Evolutionary conservation across 1,140 invertebrate genomes (phyloP), one percentile per base, ranked within the genome.

Genomic region (Hormaphis cornu): DNA sequence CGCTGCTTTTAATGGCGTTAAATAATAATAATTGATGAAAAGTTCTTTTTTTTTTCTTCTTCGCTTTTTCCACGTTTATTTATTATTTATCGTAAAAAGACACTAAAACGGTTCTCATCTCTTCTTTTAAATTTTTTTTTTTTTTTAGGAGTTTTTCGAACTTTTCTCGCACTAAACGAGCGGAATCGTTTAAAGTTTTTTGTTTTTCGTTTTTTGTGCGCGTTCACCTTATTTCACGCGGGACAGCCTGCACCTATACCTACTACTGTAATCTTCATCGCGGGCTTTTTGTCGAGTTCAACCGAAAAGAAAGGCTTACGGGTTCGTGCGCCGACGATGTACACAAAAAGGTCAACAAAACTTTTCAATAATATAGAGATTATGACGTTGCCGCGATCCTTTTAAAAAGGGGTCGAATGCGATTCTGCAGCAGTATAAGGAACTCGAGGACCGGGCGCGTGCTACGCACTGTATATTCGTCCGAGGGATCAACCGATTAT

Each of bases 341-440:
- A n/a, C n/a, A 58, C 18, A 66, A 66, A 66, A 66, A 66, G 61
- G 61, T 66, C 61, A 66, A 66, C 61, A 66, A 66, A 66, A 66
- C 61, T 66, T 66, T 66, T 66, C 28, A 66, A 66, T 66, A 66
- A 48, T n/a, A n/a, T 48, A 48, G 61, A 66, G 61, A 66, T 66
- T 66, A 66, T 48, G 44, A 48, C 33, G 18, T 46, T 22, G 16
- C 50, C 46, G 42, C 44, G 28, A 66, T 66, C 61, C 61, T 66
- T 66, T 66, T 66, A 66, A 66, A 66, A 66, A 35, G 40, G 42
- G 44, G n/a, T 48, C n/a, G 42, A 22, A 66, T 44, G n/a, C n/a
- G 35, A 37, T 58, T 24, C 54, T 58, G n/a, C n/a, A n/a, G n/a
- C n/a, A n/a, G n/a, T n/a, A n/a, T n/a, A n/a, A n/a, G n/a, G n/a